Evolutionary conservation across 1,140 invertebrate genomes (phyloP).

Genomic region (Trichonephila clavata): DNA sequence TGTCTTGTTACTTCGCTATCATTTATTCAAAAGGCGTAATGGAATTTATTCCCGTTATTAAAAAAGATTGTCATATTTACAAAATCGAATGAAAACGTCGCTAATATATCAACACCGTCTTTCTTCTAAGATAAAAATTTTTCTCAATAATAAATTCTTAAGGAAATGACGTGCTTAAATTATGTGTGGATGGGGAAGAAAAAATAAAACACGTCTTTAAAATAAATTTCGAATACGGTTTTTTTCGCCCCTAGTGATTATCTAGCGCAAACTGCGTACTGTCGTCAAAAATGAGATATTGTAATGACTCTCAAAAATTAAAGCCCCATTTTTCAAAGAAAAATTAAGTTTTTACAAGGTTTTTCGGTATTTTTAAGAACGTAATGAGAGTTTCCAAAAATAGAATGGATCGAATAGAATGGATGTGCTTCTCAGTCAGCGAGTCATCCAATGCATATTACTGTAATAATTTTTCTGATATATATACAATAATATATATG

Average conservation of each 20-base stretch:
- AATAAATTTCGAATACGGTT: neutral
- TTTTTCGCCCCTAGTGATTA: neutral
- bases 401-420: neutral
- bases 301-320: constrained; percentile 51
- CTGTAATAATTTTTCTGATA: too few species aligned
- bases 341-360: neutral
- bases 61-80: neutral
- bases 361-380: neutral
- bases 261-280: neutral
- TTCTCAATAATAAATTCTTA: neutral
- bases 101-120: neutral
- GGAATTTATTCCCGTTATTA: neutral
- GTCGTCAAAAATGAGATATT: constrained; percentile 25
- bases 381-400: neutral
- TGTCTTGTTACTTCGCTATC: neutral
- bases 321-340: neutral
- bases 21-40: neutral
- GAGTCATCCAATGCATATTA: too few species aligned
- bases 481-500: too few species aligned
- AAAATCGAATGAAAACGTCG: neutral
- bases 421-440: neutral
- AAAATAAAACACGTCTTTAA: neutral
- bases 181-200: neutral
- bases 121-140: neutral
- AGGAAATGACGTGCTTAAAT: neutral